A percentile compares a stretch with the other conserved stretches of the same genome.
Evolutionary conservation across 2,888 invertebrate genomes (phyloP).

Genomic region (Zygogramma bicolorata): DNA sequence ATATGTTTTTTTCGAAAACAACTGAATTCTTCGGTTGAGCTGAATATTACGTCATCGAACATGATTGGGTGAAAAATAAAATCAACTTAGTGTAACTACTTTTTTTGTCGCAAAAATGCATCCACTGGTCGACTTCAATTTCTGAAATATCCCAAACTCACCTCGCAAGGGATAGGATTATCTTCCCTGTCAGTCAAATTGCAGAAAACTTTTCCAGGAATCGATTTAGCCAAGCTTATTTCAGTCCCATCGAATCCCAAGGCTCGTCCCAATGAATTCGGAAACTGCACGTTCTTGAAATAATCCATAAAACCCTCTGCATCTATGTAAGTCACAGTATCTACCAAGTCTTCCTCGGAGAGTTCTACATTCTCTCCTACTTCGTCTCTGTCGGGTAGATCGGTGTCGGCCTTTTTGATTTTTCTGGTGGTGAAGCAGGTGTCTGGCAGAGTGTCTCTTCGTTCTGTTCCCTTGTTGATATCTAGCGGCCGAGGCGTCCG

Average conservation of each 20-base stretch:
- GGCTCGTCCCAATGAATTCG: conserved; percentile 71
- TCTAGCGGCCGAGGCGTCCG: conserved; percentile 50
- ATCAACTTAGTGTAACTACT: too few species aligned
- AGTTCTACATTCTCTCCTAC: conserved; percentile 28
- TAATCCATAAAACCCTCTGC: conserved; percentile 78
- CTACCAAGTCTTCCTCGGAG: conserved; percentile 53
- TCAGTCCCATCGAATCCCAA: conserved; percentile 72
- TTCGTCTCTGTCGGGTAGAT: conserved; percentile 55
- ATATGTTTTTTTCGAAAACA: too few species aligned
- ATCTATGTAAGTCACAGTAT: conserved; percentile 70
- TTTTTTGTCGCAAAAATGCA: too few species aligned
- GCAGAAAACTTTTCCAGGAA: conserved; percentile 78
- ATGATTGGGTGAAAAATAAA: too few species aligned
- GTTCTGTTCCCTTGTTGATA: conserved; percentile 33
- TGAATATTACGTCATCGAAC: too few species aligned
- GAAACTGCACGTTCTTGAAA: conserved; percentile 75
- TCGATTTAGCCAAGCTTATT: conserved; percentile 71
- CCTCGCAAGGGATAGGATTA: conserved; percentile 77
- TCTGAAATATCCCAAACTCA: conserved; percentile 73
- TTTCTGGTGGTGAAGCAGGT: conserved; percentile 65
- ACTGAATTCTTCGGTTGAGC: too few species aligned
- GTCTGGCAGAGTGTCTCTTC: conserved; percentile 69
- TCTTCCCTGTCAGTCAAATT: conserved; percentile 61
- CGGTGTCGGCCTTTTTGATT: conserved; percentile 37
- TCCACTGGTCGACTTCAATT: too few species aligned